phyloP scores from a whole-genome alignment of 2,888 invertebrate genomes.

The Sicus ferrugineus region DNA sequence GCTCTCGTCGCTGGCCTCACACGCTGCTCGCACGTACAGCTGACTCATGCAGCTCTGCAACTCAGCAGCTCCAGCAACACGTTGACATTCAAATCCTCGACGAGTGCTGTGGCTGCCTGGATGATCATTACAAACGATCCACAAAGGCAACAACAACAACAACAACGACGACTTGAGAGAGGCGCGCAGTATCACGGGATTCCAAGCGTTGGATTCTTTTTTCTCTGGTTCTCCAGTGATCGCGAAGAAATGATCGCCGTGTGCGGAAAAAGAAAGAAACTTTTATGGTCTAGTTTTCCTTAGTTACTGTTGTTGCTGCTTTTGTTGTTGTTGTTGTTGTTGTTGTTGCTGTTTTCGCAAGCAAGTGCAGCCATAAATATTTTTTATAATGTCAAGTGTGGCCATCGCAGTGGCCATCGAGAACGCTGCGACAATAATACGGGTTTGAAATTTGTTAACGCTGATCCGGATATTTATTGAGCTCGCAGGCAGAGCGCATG shows the following conservation, averaged over 20 bases:
- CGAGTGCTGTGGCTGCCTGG: slow-evolving; percentile 22
- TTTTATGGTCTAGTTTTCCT: neutral
- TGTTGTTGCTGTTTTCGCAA: neutral
- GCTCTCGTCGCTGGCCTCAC: too few species aligned
- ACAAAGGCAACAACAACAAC: neutral
- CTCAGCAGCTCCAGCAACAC: slow-evolving; percentile 7
- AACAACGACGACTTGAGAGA: neutral
- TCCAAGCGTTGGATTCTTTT: neutral
- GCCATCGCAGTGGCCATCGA: slow-evolving; percentile 8
- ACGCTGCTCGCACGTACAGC: neutral
- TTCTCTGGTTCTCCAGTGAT: neutral
- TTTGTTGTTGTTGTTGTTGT: neutral
- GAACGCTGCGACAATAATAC: slow-evolving; percentile 5
- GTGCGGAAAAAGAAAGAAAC: neutral
- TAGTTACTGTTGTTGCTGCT: neutral
- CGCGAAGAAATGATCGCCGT: neutral
- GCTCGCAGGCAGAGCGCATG: neutral
- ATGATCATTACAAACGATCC: too few species aligned
- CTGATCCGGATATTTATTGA: slow-evolving; percentile 24
- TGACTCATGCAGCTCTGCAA: slow-evolving; percentile 1
- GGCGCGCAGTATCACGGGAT: neutral
- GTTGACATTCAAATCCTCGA: slow-evolving; percentile 21
- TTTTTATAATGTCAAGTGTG: too few species aligned
- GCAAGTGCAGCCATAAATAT: neutral
- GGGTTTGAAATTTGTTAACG: slow-evolving; percentile 16